Base-by-base conservation (phyloP, 2,888 invertebrate species). In the Campopleginae sp. region DNA sequence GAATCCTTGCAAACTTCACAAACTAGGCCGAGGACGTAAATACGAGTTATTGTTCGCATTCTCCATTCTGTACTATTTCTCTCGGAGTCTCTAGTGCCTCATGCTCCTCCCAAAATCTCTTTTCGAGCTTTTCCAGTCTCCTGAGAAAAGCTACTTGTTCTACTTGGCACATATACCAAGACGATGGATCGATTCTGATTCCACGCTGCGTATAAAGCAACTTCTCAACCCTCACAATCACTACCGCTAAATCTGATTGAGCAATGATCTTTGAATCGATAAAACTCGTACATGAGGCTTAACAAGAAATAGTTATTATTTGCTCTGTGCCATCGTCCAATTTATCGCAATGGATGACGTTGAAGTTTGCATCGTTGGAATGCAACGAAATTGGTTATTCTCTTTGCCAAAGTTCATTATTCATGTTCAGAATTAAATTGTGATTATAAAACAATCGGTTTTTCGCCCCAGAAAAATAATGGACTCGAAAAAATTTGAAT, bases 11-110 rank as follows among this genome's bases (percentile, higher is more conserved):
- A 80, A 88, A 81, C 82, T 87, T 84, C 74, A 19, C 63, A 85
- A 87, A 88, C 82, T 88, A 87, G 88, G 87, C 86, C 88, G 88
- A 87, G 83, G 79, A 86, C 88, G 86, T 88, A 88, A 88, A 88
- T 88, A 87, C 86, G 87, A 88, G 88, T 88, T 87, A 88, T 87
- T 88, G 88, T 88, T 86, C 87, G 80, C 71, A 71, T 70, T 78
- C 86, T 77, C 77, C 66, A 80, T 85, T 85, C 85, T 85, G 77
- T 77, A 74, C 66, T 68, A 51, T 68, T 81, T 71, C 65, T 58
- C 63, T 27, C 78, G 71, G 63, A 66, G 70, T 74, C 54, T 63
- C 27, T 38, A 48, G 48, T 19, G 31, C 70, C 70, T 68, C 74
- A 63, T 74, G 68, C 38, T 54, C 31, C 48, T 51, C 17, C 80